Evolutionary conservation across 2,113 vertebrate genomes (phyloP).

Genomic region (Hemichromis elongatus): DNA sequence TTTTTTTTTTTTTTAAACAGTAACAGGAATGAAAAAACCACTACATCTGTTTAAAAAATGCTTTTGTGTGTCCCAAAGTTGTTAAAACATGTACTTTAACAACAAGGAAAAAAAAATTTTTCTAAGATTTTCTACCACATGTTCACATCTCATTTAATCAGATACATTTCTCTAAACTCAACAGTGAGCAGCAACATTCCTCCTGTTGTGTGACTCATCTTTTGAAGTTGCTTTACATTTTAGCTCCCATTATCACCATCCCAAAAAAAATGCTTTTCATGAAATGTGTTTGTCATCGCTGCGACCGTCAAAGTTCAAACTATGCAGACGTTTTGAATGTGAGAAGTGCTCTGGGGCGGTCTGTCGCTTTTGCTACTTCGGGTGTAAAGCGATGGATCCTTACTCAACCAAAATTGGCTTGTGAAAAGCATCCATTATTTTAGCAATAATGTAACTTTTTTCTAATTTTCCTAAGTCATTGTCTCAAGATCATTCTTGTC

Average conservation of each 20-base stretch:
- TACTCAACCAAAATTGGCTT: constrained; percentile 58
- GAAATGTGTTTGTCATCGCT: constrained; percentile 22
- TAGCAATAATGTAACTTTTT: constrained; percentile 41
- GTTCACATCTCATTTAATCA: constrained; percentile 10
- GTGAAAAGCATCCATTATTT: constrained; percentile 33
- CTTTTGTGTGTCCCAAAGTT: constrained; percentile 8
- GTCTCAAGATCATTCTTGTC: neutral
- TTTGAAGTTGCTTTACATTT: neutral
- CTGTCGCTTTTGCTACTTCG: neutral
- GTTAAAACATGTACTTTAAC: constrained; percentile 5
- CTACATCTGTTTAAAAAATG: constrained; percentile 5
- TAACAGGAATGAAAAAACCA: constrained; percentile 38
- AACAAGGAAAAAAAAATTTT: neutral
- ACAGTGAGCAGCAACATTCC: neutral
- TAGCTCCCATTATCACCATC: neutral
- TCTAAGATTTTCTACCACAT: neutral
- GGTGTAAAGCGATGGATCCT: constrained; percentile 22
- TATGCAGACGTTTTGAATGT: constrained; percentile 77
- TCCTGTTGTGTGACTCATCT: neutral
- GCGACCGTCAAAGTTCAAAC: constrained; percentile 56
- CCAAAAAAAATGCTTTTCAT: neutral
- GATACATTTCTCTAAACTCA: neutral
- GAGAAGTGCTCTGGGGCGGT: constrained; percentile 35
- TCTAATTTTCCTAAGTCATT: neutral
- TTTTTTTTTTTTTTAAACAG: neutral